These are phyloP conservation scores for Rousettus madagascariensis DNA, from an alignment of 2,797 vertebrate genomes.

Conservation along the genomic window DNA sequence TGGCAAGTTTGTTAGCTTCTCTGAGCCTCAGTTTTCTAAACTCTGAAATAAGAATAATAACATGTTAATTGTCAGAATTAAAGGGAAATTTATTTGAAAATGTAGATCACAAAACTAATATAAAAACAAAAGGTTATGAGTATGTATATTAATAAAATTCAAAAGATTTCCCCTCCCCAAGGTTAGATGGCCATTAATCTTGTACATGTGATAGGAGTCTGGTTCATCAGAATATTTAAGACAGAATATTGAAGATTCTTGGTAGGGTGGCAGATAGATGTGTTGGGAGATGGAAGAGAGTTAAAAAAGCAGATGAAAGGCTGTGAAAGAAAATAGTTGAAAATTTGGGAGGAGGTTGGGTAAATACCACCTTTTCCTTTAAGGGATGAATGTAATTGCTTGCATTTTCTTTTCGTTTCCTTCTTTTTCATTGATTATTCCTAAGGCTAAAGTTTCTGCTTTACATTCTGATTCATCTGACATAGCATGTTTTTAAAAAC, in stretches of 20 bases:
- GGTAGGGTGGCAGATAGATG: not conserved
- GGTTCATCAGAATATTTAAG: not conserved
- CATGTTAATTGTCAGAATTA: not conserved
- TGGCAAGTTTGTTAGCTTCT: slow-evolving; percentile 13
- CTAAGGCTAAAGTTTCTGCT: slow-evolving; percentile 54
- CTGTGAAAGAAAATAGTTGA: not conserved
- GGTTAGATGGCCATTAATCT: not conserved
- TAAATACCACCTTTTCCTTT: slow-evolving; percentile 23
- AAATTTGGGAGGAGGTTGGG: not conserved
- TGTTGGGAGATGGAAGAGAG: not conserved
- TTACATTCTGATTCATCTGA: slow-evolving; percentile 55
- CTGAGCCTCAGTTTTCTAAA: slow-evolving; percentile 11
- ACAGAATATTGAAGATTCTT: not conserved
- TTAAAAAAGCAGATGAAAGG: not conserved
- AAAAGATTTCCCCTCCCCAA: not conserved
- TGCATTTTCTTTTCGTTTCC: slow-evolving; percentile 27
- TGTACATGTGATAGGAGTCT: not conserved
- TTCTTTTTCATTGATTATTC: slow-evolving; percentile 65
- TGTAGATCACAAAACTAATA: not conserved
- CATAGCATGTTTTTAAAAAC: slow-evolving; percentile 26
- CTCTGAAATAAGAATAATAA: not conserved
- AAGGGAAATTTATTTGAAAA: not conserved
- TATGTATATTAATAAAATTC: not conserved
- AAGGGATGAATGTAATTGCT: slow-evolving; percentile 27
- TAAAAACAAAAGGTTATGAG: not conserved